Evolutionary conservation across 2,888 invertebrate genomes (phyloP).

Genomic region (Eristalis pertinax): DNA sequence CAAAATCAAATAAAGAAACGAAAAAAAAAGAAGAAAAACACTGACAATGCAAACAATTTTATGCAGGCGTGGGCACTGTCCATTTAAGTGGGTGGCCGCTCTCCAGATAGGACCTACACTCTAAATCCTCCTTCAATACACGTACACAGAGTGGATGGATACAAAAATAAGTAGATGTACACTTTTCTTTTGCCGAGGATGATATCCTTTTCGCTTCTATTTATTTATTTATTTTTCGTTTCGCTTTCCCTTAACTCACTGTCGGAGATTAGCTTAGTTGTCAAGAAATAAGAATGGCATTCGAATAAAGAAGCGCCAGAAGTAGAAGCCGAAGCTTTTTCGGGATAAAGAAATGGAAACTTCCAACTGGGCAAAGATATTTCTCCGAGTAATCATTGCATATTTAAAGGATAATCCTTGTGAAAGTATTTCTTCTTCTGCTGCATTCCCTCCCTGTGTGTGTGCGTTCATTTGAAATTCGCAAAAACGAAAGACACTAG

Average conservation of each 20-base stretch:
- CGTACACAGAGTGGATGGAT: background rate
- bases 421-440: conserved; percentile 36
- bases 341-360: conserved; percentile 52
- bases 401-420: conserved; percentile 69
- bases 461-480: conserved; percentile 33
- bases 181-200: background rate
- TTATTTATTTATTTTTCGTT: background rate
- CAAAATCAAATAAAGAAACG: background rate
- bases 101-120: conserved; percentile 5
- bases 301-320: conserved; percentile 38
- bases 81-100: conserved; percentile 44
- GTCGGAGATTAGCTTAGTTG: conserved; percentile 80
- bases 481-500: conserved; percentile 4
- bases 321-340: conserved; percentile 9
- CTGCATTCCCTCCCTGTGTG: background rate
- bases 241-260: conserved; percentile 46
- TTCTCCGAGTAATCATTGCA: conserved; percentile 69
- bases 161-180: conserved; percentile 20
- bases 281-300: conserved; percentile 76
- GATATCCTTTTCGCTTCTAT: background rate
- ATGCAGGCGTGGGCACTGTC: conserved; percentile 54
- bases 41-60: conserved; percentile 60
- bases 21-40: background rate
- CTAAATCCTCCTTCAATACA: conserved; percentile 13
- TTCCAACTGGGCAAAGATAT: conserved; percentile 52